Conservation (phyloP, 2,888 invertebrate species). For the Leptopilina syphax region DNA sequence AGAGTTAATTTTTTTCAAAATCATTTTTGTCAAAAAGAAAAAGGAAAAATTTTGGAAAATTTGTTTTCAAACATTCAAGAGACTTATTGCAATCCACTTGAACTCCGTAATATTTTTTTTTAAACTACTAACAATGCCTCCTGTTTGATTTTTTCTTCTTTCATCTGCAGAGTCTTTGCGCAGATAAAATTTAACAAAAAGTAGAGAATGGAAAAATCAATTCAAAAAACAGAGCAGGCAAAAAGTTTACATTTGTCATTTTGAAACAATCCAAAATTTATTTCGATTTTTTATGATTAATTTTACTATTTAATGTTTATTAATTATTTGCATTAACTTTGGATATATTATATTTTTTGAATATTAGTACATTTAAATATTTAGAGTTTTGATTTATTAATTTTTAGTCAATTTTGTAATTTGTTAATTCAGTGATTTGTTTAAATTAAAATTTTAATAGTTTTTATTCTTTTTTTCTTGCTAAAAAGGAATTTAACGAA, state of each 20-base stretch:
- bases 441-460: too few relatives aligned
- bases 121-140: slow-evolving; percentile 51
- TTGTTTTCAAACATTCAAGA: not conserved
- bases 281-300: not conserved
- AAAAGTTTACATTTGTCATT: slow-evolving; percentile 65
- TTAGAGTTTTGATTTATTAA: not conserved
- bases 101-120: slow-evolving; percentile 59
- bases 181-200: not conserved
- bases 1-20: not conserved
- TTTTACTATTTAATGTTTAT: not conserved
- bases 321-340: not conserved
- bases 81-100: slow-evolving; percentile 52
- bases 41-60: not conserved
- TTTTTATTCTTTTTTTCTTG: too few relatives aligned
- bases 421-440: too few relatives aligned
- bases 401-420: not conserved
- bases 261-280: not conserved
- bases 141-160: slow-evolving; percentile 48
- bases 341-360: too few relatives aligned
- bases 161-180: not conserved
- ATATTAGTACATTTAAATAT: too few relatives aligned
- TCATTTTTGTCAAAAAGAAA: not conserved
- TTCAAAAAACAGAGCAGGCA: slow-evolving; percentile 50
- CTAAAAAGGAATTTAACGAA: not conserved
- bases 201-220: not conserved